Percentiles rank a stretch among this genome's conserved stretches.
phyloP scores from a whole-genome alignment of 2,888 invertebrate species.

The Empis stercorea region DNA sequence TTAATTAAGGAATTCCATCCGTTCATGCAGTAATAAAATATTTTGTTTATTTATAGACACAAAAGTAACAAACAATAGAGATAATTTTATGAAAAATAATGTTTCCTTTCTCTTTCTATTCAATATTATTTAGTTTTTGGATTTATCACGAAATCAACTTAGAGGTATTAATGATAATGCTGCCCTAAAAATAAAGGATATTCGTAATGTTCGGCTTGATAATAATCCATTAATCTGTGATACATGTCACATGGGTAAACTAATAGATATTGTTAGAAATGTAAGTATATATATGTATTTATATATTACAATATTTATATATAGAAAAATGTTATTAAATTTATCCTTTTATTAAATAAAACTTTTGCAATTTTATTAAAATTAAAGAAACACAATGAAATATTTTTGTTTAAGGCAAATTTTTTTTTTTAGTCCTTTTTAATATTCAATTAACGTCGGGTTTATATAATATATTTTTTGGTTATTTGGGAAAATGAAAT shows the following conservation, averaged over 20 bases:
- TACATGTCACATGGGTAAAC: constrained; percentile 36
- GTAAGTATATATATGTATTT: constrained; percentile 27
- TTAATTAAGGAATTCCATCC: no score
- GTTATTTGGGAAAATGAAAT: not conserved
- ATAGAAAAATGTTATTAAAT: not conserved
- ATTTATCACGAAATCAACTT: constrained; percentile 61
- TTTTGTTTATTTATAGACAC: no score
- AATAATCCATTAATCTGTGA: constrained; percentile 37
- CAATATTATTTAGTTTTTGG: constrained; percentile 39
- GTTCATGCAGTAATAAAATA: no score
- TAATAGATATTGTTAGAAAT: constrained; percentile 34
- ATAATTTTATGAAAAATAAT: no score
- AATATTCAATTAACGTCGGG: not conserved
- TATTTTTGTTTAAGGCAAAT: not conserved
- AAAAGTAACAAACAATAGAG: no score
- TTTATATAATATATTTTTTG: not conserved
- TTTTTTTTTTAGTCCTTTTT: not conserved
- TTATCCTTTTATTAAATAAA: not conserved
- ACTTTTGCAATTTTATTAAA: not conserved
- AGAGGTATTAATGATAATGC: constrained; percentile 39
- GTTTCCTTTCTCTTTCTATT: no score
- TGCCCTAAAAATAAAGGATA: constrained; percentile 30
- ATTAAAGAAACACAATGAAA: not conserved
- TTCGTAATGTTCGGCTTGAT: constrained; percentile 34
- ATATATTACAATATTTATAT: not conserved